Base-by-base conservation (phyloP, 2,797 vertebrate genomes). In the Scyliorhinus canicula region DNA sequence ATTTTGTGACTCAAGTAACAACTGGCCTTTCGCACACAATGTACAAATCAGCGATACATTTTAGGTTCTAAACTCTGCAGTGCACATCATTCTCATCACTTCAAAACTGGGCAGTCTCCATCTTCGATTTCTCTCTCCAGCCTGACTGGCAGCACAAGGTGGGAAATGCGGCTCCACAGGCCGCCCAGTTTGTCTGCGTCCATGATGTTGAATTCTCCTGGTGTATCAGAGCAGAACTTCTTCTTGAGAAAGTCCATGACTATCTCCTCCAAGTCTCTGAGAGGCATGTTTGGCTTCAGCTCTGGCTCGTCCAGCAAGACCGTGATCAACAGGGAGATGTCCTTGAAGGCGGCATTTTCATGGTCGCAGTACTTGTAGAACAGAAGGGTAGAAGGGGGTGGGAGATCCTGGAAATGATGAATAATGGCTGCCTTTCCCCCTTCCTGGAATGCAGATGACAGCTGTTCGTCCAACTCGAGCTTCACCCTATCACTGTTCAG, bases 281-380 rank as follows among this genome's bases (percentile, higher is more conserved):
- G 95, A 95, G 96, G 93, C 4, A 96, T 95, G 0, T 95, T 95
- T 0, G 93, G n/a, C 0, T 95, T 96, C 57, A 99, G 93, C 0
- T 95, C 95, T 0, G 98, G 96, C 79, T 97, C 96, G 28, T 98
- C 98, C 93, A 99, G 97, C 6, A 99, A 96, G 40, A 99, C 98
- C 0, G 99, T 99, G 95, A 99, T 98, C 95, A 98, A 96, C 82
- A 99, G 95, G 16, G 98, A 98, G 95, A 98, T 98, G 0, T 96
- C 97, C 96, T 99, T 99, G 95, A 98, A 99, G 31, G 98, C 98
- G 0, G 99, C 98, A 0, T 96, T 98, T 96, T 99, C 98, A 0
- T 99, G 99, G 96, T 99, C 99, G 0, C 99, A 99, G 96, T 99
- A 99, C 95, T 98, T 99, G 96, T 99, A 99, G 96, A 99, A 99